These are phyloP conservation scores for Dichetophora obliterata DNA, from an alignment of 2,888 invertebrate genomes.

Conservation along the genomic window DNA sequence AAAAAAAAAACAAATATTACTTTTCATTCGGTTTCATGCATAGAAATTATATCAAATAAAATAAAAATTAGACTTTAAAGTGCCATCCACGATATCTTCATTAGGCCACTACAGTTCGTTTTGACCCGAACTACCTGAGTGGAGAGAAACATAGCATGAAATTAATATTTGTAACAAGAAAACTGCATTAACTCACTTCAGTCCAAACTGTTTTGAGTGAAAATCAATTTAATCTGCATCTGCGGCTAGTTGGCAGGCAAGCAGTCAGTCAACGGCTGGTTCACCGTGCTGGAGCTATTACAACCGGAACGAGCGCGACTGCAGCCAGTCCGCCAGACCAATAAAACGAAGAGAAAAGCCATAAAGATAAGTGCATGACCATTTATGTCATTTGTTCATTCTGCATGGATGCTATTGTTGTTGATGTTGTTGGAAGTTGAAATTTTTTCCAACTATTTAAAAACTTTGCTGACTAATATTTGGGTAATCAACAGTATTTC, in stretches of 20 bases:
- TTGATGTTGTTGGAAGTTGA: conserved; percentile 25
- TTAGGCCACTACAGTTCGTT: not conserved
- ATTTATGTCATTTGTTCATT: conserved; percentile 29
- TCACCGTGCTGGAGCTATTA: not conserved
- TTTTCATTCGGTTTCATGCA: no score
- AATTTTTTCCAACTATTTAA: not conserved
- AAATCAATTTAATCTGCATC: conserved; percentile 30
- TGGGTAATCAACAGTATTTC: not conserved
- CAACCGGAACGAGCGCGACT: not conserved
- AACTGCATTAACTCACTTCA: conserved; percentile 37
- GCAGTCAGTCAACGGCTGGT: not conserved
- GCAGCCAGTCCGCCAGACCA: not conserved
- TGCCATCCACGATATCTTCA: not conserved
- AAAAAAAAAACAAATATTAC: no score
- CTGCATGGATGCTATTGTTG: not conserved
- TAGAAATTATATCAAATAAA: not conserved
- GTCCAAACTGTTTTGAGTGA: conserved; percentile 12
- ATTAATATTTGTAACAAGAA: conserved; percentile 32
- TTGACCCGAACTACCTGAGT: conserved; percentile 14
- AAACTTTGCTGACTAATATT: not conserved
- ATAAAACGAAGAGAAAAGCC: conserved; percentile 18
- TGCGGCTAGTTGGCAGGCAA: not conserved
- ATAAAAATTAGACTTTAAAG: conserved; percentile 1
- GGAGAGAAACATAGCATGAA: not conserved
- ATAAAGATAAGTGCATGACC: conserved; percentile 31